Base-by-base conservation (phyloP, 2,888 invertebrate species). In the Heterodera filipjevi region DNA sequence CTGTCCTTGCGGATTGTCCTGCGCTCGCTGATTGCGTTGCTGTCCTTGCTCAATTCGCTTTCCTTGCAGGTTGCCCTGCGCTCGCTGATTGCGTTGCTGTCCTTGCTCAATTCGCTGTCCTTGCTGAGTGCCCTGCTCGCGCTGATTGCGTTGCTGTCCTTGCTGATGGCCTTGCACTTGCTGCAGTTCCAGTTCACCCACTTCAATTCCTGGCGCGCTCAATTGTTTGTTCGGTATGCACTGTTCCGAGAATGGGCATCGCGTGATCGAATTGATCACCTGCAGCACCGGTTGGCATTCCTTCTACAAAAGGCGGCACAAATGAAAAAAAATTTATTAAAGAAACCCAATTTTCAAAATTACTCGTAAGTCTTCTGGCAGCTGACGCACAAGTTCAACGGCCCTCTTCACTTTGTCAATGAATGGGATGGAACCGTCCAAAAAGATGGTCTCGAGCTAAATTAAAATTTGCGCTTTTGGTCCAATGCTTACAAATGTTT, bases 361-460 rank as follows among this genome's bases (percentile, higher is more conserved):
- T 27, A 59, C 59, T 27, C 59, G 59, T 10, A 59, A 8, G 6
- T 59, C 59, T n/a, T n/a, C n/a, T 1, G 59, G 59, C 27, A 59
- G 27, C 1, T 59, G 27, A 5, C 10, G 59, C 6, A 59, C 27
- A 59, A 59, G 19, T n/a, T 59, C 10, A n/a, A 59, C 27, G 10
- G 59, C n/a, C 27, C 12, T n/a, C n/a, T 59, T 59, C 59, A 59
- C 59, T 59, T 59, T 59, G 59, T 59, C 59, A n/a, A 59, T 59
- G 59, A 59, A 59, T 59, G 59, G 22, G 22, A 59, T 1, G 59
- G 59, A 27, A 27, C 59, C 59, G 59, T 59, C 59, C 59, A 59
- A 59, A 59, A 59, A 59, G 59, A 59, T n/a, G 6, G n/a, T 8
- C 12, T 59, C 59, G 27, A 59, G 59, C 59, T 59, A 59, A 59